Conservation (phyloP, 2,888 invertebrate genomes). For the Oscheius sp. region DNA sequence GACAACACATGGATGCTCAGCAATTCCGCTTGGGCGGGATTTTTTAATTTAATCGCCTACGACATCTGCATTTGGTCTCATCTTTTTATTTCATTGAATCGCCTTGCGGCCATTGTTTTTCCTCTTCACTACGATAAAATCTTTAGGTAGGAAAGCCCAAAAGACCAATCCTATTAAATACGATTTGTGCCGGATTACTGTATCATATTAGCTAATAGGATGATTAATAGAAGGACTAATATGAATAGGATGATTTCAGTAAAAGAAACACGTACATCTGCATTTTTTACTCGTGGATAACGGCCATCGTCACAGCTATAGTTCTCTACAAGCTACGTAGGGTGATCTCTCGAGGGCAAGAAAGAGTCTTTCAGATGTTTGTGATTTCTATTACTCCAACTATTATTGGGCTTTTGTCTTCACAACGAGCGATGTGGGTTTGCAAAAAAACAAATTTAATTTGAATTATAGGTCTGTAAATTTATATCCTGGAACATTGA, state of each 20-base stretch:
- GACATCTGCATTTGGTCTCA: constrained; percentile 31
- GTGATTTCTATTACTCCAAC: constrained; percentile 25
- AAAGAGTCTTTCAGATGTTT: constrained; percentile 12
- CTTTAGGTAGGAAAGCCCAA: constrained; percentile 12
- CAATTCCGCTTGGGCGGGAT: constrained; percentile 15
- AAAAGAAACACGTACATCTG: constrained; percentile 10
- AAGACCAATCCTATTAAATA: background rate
- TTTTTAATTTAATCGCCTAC: constrained; percentile 17
- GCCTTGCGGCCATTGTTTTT: constrained; percentile 21
- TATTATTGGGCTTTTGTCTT: constrained; percentile 14
- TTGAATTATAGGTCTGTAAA: constrained; percentile 11
- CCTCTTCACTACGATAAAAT: constrained; percentile 14
- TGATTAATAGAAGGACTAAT: background rate
- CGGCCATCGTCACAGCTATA: constrained; percentile 16
- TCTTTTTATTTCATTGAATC: constrained; percentile 29
- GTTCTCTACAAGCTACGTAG: constrained; percentile 27
- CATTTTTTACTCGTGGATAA: constrained; percentile 5
- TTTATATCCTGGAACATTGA: constrained; percentile 38
- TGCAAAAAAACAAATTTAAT: constrained; percentile 2
- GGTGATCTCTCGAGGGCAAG: background rate
- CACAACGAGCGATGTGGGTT: constrained; percentile 1
- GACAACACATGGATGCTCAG: constrained; percentile 13
- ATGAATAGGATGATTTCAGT: constrained; percentile 5
- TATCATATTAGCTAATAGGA: background rate
- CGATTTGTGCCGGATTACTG: background rate